Percentiles rank a stretch among this genome's conserved stretches.
These are phyloP conservation scores for Bilobella aurantiaca DNA, from an alignment of 1,140 invertebrate species.

Conservation along the genomic window DNA sequence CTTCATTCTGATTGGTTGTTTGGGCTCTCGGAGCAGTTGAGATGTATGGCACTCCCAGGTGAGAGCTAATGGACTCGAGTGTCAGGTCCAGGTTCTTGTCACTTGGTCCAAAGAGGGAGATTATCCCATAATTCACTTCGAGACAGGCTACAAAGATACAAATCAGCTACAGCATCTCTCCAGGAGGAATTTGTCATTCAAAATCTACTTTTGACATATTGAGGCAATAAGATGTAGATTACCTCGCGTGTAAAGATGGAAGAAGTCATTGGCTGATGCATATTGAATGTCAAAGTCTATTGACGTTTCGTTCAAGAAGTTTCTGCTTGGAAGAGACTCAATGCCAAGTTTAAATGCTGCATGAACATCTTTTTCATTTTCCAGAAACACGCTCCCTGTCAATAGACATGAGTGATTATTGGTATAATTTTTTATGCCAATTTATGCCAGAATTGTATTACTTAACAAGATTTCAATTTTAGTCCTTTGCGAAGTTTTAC, in stretches of 20 bases:
- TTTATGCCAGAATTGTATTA: no score
- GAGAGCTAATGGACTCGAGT: constrained; percentile 27
- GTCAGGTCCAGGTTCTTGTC: constrained; percentile 24
- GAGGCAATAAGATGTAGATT: neutral
- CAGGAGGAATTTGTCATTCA: neutral
- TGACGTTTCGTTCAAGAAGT: constrained; percentile 27
- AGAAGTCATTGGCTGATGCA: constrained; percentile 24
- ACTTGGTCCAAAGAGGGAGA: constrained; percentile 32
- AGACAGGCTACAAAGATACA: constrained; percentile 25
- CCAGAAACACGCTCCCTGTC: constrained; percentile 34
- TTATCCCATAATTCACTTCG: constrained; percentile 26
- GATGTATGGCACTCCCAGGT: constrained; percentile 30
- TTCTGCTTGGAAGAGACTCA: constrained; percentile 24
- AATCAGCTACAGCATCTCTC: neutral
- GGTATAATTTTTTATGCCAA: no score
- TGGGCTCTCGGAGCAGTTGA: constrained; percentile 25
- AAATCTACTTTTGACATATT: neutral
- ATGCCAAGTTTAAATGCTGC: constrained; percentile 26
- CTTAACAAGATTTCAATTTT: no score
- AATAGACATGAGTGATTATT: no score
- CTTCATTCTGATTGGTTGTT: neutral
- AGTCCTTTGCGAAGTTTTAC: no score
- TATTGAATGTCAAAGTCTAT: constrained; percentile 34
- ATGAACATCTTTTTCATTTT: constrained; percentile 32
- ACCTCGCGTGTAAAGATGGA: constrained; percentile 32